Conservation (phyloP, 2,113 vertebrate genomes). For the Hoplias malabaricus region DNA sequence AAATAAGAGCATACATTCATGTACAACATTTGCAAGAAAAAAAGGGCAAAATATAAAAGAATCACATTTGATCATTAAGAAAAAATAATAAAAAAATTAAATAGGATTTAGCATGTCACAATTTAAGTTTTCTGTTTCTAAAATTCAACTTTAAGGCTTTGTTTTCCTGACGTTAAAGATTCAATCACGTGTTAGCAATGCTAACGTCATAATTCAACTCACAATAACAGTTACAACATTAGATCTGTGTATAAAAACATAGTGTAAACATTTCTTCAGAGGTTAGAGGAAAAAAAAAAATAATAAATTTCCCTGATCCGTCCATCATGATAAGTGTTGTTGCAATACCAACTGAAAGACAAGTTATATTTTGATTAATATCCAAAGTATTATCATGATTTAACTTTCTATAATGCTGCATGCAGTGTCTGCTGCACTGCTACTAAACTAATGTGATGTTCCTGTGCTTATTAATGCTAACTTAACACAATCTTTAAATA, state of each 20-base stretch:
- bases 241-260: not conserved
- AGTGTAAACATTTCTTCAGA: not conserved
- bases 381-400: not conserved
- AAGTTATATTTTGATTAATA: conserved; percentile 14
- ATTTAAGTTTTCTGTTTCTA: conserved; percentile 18
- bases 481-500: no score
- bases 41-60: not conserved
- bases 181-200: conserved; percentile 28
- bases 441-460: not conserved
- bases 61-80: conserved; percentile 26
- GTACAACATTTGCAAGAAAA: conserved; percentile 28
- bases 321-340: conserved; percentile 55
- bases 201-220: conserved; percentile 7
- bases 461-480: not conserved
- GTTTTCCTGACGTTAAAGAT: not conserved
- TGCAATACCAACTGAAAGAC: conserved; percentile 63
- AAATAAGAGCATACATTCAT: conserved; percentile 33
- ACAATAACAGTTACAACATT: not conserved
- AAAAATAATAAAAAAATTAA: conserved; percentile 3
- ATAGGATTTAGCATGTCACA: not conserved
- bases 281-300: not conserved
- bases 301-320: conserved; percentile 17
- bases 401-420: not conserved
- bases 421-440: not conserved
- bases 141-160: conserved; percentile 14